Conservation (phyloP, 2,888 invertebrate genomes). For the Campoplex capitator region DNA sequence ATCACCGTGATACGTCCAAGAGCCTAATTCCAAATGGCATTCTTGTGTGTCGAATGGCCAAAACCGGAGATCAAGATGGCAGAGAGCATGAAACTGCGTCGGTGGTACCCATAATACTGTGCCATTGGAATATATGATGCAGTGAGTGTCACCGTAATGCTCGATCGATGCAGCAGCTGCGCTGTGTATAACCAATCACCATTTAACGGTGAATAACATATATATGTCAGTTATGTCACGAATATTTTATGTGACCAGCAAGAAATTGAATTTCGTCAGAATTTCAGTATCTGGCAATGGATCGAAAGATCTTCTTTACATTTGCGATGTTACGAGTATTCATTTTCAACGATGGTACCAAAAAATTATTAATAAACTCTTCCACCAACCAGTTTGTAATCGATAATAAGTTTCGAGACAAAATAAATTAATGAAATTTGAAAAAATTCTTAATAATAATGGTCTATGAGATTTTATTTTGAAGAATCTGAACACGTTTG, state of each 20-base stretch:
- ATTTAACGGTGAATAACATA: slow-evolving; percentile 31
- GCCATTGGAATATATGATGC: slow-evolving; percentile 85
- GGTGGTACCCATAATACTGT: slow-evolving; percentile 89
- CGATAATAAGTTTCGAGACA: no score
- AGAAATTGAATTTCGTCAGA: slow-evolving; percentile 32
- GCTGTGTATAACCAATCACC: slow-evolving; percentile 80
- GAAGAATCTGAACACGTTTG: no score
- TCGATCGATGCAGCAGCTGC: slow-evolving; percentile 87
- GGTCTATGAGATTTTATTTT: no score
- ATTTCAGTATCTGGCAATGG: background rate
- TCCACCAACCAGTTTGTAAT: no score
- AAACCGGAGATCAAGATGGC: slow-evolving; percentile 88
- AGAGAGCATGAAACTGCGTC: slow-evolving; percentile 88
- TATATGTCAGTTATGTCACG: background rate
- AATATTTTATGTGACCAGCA: background rate
- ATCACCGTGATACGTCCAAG: slow-evolving; percentile 89
- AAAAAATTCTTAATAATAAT: no score
- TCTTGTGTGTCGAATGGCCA: slow-evolving; percentile 92
- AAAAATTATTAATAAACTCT: no score
- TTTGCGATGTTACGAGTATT: background rate
- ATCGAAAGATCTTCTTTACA: background rate
- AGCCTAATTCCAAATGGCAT: slow-evolving; percentile 89
- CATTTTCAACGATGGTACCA: no score
- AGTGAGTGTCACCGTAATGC: slow-evolving; percentile 87
- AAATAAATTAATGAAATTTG: no score